A percentile compares a stretch with the other conserved stretches of the same genome.
These are phyloP conservation scores for Drosophila repleta DNA, from an alignment of 1,140 invertebrate species.

Conservation along the genomic window DNA sequence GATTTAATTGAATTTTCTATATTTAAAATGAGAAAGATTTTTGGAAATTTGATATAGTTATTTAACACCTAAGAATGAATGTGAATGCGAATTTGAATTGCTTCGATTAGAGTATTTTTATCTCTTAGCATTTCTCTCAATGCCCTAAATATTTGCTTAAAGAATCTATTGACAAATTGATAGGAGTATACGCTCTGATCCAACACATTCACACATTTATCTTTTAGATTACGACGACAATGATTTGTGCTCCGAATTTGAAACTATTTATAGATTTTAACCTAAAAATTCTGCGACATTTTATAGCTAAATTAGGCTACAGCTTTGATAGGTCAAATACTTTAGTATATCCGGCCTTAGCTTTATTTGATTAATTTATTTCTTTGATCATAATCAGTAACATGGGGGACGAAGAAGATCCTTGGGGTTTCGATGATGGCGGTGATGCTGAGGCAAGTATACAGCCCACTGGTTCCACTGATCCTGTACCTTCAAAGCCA, in stretches of 20 bases:
- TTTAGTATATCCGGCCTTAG: not conserved
- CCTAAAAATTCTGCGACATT: not conserved
- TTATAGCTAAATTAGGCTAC: not conserved
- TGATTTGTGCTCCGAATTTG: not conserved
- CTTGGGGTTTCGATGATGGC: conserved; percentile 79
- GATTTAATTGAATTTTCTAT: not conserved
- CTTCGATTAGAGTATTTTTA: not conserved
- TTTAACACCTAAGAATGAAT: not conserved
- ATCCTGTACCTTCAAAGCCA: conserved; percentile 54
- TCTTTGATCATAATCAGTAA: conserved; percentile 27
- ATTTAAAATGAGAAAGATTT: not conserved
- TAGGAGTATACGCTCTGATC: not conserved
- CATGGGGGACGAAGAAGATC: conserved; percentile 84
- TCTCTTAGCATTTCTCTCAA: not conserved
- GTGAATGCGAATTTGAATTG: not conserved
- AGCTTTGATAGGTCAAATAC: not conserved
- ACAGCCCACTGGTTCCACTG: conserved; percentile 35
- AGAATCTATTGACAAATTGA: not conserved
- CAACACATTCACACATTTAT: not conserved
- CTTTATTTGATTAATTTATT: not conserved
- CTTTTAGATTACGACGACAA: conserved; percentile 9
- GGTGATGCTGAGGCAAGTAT: conserved; percentile 45
- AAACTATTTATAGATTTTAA: not conserved
- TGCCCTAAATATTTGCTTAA: conserved; percentile 1
- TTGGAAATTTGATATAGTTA: conserved; percentile 13